Evolutionary conservation across 2,113 vertebrate species (phyloP).

Genomic region (Neodontobutis hainanensis): DNA sequence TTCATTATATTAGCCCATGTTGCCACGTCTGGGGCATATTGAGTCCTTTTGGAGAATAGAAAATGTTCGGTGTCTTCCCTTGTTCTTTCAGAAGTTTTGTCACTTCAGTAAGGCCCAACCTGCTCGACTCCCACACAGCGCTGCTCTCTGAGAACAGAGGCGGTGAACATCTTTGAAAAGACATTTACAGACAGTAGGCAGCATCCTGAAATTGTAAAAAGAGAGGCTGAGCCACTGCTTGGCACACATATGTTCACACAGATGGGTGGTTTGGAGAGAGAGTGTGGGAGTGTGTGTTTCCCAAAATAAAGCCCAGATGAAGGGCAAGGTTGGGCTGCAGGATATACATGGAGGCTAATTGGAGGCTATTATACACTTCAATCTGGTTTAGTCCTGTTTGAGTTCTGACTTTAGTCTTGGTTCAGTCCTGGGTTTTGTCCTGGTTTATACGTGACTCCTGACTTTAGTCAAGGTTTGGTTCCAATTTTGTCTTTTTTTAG

Average conservation of each 20-base stretch:
- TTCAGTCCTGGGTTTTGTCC: too few relatives aligned
- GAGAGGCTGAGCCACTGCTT: constrained; percentile 47
- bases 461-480: too few relatives aligned
- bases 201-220: constrained; percentile 45
- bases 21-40: constrained; percentile 3
- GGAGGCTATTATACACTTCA: constrained; percentile 56
- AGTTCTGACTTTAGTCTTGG: too few relatives aligned
- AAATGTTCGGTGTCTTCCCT: constrained; percentile 6
- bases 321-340: constrained; percentile 63
- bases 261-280: constrained; percentile 67
- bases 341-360: constrained; percentile 75
- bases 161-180: constrained; percentile 27
- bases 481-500: too few relatives aligned
- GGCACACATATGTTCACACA: constrained; percentile 32
- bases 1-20: background rate
- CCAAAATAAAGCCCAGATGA: constrained; percentile 72
- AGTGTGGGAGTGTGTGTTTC: constrained; percentile 63
- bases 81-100: background rate
- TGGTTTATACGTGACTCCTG: too few relatives aligned
- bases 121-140: constrained; percentile 5
- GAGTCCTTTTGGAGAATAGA: constrained; percentile 23
- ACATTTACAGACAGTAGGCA: constrained; percentile 30
- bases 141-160: constrained; percentile 8
- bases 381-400: constrained; percentile 11
- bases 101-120: constrained; percentile 29